Evolutionary conservation across 1,140 invertebrate genomes (phyloP).

Genomic region (Zaprionus gabonicus): DNA sequence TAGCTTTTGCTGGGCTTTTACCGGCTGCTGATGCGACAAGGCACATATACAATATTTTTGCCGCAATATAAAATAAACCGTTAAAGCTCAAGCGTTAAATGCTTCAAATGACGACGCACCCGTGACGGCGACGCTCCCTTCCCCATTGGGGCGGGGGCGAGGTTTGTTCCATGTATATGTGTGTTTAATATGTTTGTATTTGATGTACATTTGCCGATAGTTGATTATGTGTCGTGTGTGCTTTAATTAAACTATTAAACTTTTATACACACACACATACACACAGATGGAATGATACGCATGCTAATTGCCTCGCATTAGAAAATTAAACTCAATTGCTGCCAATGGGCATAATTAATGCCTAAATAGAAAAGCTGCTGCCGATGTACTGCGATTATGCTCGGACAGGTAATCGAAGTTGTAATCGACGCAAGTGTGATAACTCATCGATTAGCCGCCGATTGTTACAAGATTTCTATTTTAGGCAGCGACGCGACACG

Average conservation of each 20-base stretch:
- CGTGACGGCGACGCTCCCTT: constrained; percentile 43
- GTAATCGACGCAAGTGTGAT: constrained; percentile 8
- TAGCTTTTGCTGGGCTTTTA: constrained; percentile 36
- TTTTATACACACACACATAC: constrained; percentile 2
- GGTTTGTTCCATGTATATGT: constrained; percentile 19
- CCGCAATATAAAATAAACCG: constrained; percentile 41
- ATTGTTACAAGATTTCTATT: constrained; percentile 44
- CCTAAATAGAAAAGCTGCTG: constrained; percentile 27
- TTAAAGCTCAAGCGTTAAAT: constrained; percentile 52
- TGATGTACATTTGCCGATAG: constrained; percentile 3
- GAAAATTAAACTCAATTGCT: constrained; percentile 34
- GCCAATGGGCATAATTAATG: constrained; percentile 27
- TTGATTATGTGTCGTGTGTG: constrained; percentile 13
- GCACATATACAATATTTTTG: constrained; percentile 38
- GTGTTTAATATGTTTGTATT: background rate
- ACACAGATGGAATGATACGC: background rate
- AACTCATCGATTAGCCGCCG: constrained; percentile 24
- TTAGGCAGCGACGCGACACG: constrained; percentile 33
- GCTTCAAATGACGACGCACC: constrained; percentile 40
- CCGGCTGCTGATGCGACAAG: constrained; percentile 41
- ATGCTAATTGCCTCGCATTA: constrained; percentile 34
- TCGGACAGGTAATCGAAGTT: constrained; percentile 26
- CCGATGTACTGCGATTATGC: constrained; percentile 18
- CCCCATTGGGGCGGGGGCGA: constrained; percentile 7
- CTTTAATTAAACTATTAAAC: constrained; percentile 32